A percentile compares a stretch with the other conserved stretches of the same genome.
Evolutionary conservation across 37 sponge, comb jelly and placozoan species (phyloP).

Genomic region (Petrosia ficiformis): DNA sequence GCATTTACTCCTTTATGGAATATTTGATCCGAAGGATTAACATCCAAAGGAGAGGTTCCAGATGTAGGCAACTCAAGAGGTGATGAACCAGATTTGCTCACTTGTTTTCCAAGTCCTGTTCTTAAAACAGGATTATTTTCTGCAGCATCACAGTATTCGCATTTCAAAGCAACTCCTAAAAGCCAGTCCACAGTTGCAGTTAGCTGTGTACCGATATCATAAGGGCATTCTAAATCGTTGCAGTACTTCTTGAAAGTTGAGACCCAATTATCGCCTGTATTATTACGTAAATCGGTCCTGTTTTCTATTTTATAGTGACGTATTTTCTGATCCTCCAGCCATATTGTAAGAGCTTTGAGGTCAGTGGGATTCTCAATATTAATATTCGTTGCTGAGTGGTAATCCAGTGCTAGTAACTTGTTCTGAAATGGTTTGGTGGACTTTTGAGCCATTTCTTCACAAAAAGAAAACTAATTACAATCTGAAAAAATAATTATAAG

Average conservation of each 20-base stretch:
- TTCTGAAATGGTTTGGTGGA: conserved; percentile 42
- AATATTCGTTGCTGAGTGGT: conserved; percentile 49
- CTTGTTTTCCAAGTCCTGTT: conserved; percentile 16
- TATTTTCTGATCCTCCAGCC: conserved; percentile 97
- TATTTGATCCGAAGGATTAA: conserved; percentile 42
- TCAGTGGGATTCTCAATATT: conserved; percentile 43
- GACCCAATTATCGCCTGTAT: conserved; percentile 50
- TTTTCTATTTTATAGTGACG: conserved; percentile 83
- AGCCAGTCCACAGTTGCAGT: conserved; percentile 80
- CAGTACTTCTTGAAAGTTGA: conserved; percentile 70
- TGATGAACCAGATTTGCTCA: not conserved
- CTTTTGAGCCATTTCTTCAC: not conserved
- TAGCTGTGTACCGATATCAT: conserved; percentile 16
- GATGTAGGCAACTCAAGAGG: no score
- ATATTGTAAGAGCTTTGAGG: conserved; percentile 73
- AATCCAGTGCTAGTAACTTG: conserved; percentile 71
- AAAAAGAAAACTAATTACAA: no score
- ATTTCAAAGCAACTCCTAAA: conserved; percentile 72
- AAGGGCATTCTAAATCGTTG: conserved; percentile 80
- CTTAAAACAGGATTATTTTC: conserved; percentile 27
- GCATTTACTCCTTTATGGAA: conserved; percentile 41
- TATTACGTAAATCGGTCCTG: conserved; percentile 39
- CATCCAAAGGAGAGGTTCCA: conserved; percentile 55
- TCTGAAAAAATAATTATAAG: no score
- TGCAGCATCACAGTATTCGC: conserved; percentile 69